Percentiles rank a stretch among this genome's conserved stretches.
Conservation (phyloP, 2,797 vertebrate genomes). For the Leptoclinus maculatus region DNA sequence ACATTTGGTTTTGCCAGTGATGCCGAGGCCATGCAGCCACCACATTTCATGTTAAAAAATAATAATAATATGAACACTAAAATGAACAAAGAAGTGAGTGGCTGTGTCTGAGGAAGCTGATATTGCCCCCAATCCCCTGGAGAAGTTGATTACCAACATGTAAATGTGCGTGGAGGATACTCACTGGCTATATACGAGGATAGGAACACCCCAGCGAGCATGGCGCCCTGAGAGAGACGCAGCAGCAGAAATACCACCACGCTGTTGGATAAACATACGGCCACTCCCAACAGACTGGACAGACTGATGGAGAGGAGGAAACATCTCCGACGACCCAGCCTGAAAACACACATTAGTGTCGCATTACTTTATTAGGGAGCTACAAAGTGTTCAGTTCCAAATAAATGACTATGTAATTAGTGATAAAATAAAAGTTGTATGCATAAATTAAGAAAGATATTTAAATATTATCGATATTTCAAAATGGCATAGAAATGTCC, state of each 20-base stretch:
- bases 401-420: background rate
- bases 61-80: background rate
- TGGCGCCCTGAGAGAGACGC: constrained; percentile 82
- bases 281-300: constrained; percentile 82
- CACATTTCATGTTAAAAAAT: no score
- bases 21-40: no score
- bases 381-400: background rate
- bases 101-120: background rate
- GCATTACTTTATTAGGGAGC: background rate
- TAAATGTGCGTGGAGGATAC: constrained; percentile 41
- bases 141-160: background rate
- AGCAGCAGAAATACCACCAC: constrained; percentile 82
- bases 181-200: constrained; percentile 88
- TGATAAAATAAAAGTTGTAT: background rate
- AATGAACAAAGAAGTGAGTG: constrained; percentile 27
- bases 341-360: constrained; percentile 63
- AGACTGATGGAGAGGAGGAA: constrained; percentile 85
- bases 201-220: constrained; percentile 87
- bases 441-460: background rate
- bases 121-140: background rate
- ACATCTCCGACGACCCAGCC: constrained; percentile 85
- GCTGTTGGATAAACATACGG: constrained; percentile 82
- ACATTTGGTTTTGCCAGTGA: no score
- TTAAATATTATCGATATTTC: no score
- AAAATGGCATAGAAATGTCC: background rate